Conservation (phyloP, 2,113 vertebrate genomes). For the Tragelaphus strepsiceros region DNA sequence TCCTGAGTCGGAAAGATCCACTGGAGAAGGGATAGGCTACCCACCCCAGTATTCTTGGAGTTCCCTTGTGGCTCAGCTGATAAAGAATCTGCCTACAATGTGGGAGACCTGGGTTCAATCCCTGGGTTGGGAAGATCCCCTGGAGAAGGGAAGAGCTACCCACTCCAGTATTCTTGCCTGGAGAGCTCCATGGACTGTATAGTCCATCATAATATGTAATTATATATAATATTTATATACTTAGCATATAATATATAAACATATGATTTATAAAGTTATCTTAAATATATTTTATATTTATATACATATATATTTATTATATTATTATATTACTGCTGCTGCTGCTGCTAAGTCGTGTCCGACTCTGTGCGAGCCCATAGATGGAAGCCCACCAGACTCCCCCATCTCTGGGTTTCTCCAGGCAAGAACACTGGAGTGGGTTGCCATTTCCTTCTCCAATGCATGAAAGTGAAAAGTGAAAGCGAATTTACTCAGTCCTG, state of each 20-base stretch:
- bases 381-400: too few species aligned
- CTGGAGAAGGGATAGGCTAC: background rate
- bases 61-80: background rate
- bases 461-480: too few species aligned
- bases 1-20: background rate
- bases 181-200: background rate
- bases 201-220: background rate
- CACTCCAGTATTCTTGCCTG: background rate
- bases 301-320: background rate
- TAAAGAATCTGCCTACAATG: background rate
- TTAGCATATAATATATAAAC: background rate
- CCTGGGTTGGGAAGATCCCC: background rate
- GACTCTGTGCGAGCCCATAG: too few species aligned
- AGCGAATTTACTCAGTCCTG: too few species aligned
- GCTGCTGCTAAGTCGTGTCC: too few species aligned
- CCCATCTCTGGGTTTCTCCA: too few species aligned
- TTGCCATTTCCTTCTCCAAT: too few species aligned
- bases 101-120: background rate
- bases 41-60: background rate
- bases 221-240: background rate
- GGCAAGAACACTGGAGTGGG: too few species aligned
- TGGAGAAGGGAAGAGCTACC: background rate
- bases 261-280: background rate
- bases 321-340: background rate
- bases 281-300: background rate